Evolutionary conservation across 2,113 vertebrate species (phyloP).

Genomic region (Peucedramus taeniatus): DNA sequence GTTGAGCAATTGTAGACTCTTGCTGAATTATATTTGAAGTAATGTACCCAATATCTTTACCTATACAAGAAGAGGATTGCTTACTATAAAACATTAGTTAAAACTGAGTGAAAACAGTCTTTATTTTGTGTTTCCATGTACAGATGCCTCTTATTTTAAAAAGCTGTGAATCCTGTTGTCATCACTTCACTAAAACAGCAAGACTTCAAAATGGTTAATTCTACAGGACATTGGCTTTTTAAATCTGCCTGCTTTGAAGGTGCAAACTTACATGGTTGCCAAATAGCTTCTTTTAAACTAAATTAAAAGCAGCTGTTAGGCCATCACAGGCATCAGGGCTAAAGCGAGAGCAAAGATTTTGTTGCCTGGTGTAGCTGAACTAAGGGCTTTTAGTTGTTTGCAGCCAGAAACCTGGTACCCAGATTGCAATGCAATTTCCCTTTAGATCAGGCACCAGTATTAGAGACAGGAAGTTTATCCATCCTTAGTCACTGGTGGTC

Average conservation of each 20-base stretch:
- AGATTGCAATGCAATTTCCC: slow-evolving; percentile 78
- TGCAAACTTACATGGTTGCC: slow-evolving; percentile 41
- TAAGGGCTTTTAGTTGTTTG: slow-evolving; percentile 56
- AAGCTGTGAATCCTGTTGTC: slow-evolving; percentile 7
- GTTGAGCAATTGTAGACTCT: neutral
- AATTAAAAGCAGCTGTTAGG: slow-evolving; percentile 56
- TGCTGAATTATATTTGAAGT: neutral
- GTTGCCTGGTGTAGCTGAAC: slow-evolving; percentile 13
- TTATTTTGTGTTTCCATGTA: neutral
- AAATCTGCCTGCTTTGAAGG: slow-evolving; percentile 39
- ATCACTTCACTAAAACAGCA: neutral
- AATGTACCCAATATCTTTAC: neutral
- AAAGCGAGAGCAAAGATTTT: neutral
- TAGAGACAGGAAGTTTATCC: slow-evolving; percentile 80
- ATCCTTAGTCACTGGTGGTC: slow-evolving; percentile 76
- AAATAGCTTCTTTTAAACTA: slow-evolving; percentile 51
- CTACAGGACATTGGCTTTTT: neutral
- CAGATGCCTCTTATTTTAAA: neutral
- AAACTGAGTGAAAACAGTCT: neutral
- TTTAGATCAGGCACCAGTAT: slow-evolving; percentile 76
- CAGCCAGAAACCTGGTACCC: slow-evolving; percentile 69
- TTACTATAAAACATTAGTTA: neutral
- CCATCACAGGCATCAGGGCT: neutral
- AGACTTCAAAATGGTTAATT: slow-evolving; percentile 17
- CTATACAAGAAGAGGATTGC: neutral